These are phyloP conservation scores for Malurus melanocephalus DNA, from an alignment of 2,113 vertebrate genomes.

Conservation along the genomic window DNA sequence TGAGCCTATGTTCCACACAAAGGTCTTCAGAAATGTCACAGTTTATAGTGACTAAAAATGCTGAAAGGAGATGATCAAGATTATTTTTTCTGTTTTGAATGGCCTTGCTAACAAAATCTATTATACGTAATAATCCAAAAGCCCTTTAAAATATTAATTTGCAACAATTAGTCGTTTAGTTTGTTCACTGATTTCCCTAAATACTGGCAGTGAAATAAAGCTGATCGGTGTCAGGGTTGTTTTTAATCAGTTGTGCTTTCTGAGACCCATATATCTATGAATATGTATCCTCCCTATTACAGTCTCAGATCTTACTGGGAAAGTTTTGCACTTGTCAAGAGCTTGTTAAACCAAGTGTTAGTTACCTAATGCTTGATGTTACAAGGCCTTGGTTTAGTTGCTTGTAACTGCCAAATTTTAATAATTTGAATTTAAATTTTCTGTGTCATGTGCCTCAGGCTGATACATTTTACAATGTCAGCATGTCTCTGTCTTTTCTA, in stretches of 20 bases:
- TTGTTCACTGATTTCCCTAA: conserved; percentile 5
- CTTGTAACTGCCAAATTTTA: neutral
- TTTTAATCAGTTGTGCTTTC: neutral
- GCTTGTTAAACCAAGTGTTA: neutral
- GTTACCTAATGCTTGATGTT: neutral
- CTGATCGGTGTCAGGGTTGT: neutral
- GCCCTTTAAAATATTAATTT: conserved; percentile 7
- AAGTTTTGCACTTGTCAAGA: neutral
- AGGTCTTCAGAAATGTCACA: neutral
- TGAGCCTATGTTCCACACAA: neutral
- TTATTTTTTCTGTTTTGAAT: neutral
- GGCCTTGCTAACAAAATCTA: neutral
- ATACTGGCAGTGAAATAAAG: neutral
- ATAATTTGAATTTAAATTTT: neutral
- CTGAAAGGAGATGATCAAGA: neutral
- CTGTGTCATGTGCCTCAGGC: neutral
- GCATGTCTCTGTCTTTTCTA: neutral
- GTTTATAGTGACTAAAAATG: conserved; percentile 11
- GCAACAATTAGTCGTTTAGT: neutral
- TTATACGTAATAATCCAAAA: neutral
- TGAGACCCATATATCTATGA: neutral
- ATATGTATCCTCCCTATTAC: neutral
- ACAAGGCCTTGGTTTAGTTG: neutral
- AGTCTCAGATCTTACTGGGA: neutral
- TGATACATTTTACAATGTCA: neutral